phyloP scores from a whole-genome alignment of 2,888 invertebrate genomes.

The Andrena minutula region DNA sequence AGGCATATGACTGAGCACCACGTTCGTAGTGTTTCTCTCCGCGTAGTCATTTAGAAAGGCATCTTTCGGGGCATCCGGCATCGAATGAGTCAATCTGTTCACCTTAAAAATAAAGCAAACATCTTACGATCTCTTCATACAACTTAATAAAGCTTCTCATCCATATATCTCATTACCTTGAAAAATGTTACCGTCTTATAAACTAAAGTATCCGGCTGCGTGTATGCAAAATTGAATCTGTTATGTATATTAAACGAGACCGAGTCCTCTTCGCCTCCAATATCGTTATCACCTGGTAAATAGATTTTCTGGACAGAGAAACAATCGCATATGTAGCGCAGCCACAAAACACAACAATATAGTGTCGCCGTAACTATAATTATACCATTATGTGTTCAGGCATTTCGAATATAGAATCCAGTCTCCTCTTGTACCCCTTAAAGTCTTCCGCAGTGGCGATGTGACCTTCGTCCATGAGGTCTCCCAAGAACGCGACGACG shows the following conservation, averaged over 20 bases:
- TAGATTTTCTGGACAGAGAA: constrained; percentile 89
- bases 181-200: constrained; percentile 89
- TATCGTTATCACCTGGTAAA: constrained; percentile 98
- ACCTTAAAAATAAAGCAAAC: constrained; percentile 74
- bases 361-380: background rate
- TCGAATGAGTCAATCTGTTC: constrained; percentile 89
- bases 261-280: constrained; percentile 95
- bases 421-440: constrained; percentile 90
- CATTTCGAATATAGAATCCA: constrained; percentile 88
- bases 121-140: constrained; percentile 14
- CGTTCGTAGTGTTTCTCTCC: constrained; percentile 86
- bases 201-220: constrained; percentile 88
- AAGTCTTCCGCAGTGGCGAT: constrained; percentile 90
- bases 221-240: constrained; percentile 87
- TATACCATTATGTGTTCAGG: constrained; percentile 81
- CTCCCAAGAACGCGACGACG: constrained; percentile 95
- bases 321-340: background rate
- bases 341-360: background rate
- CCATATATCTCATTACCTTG: constrained; percentile 86
- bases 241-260: constrained; percentile 90
- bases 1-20: constrained; percentile 92
- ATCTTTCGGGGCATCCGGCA: constrained; percentile 86
- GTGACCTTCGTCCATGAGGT: constrained; percentile 97
- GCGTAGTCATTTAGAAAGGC: constrained; percentile 83
- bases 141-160: background rate